Conservation (phyloP, 2,113 vertebrate species). For the Greenwoodochromis staneri region DNA sequence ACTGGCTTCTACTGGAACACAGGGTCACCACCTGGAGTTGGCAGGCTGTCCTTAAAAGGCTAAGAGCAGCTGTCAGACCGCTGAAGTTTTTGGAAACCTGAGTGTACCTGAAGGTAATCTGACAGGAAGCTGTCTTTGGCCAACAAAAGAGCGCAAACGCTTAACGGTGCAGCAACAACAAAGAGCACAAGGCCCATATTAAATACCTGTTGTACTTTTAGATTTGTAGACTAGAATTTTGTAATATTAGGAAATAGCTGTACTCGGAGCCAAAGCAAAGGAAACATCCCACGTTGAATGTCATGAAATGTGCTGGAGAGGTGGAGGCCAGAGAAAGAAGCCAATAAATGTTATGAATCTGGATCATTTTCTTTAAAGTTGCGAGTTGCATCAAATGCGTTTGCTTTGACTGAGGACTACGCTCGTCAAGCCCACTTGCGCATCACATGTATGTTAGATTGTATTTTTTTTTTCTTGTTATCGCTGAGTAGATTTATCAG, state of each 20-base stretch:
- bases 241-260: background rate
- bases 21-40: slow-evolving; percentile 29
- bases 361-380: background rate
- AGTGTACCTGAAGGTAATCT: slow-evolving; percentile 36
- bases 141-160: background rate
- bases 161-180: background rate
- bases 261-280: background rate
- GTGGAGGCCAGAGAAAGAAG: background rate
- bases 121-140: slow-evolving; percentile 58
- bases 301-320: background rate
- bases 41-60: slow-evolving; percentile 46
- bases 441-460: background rate
- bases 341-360: background rate
- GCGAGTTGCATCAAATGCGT: background rate
- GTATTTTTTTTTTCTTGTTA: background rate
- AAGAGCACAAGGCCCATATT: background rate
- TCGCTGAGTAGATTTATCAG: background rate
- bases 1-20: slow-evolving; percentile 37
- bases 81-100: slow-evolving; percentile 9
- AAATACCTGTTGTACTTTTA: background rate
- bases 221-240: background rate
- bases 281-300: background rate
- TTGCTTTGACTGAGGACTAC: background rate
- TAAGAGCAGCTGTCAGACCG: slow-evolving; percentile 23
- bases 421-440: background rate